Evolutionary conservation across 2,797 vertebrate genomes (phyloP).

Genomic region (Acestrorhynchus altus): DNA sequence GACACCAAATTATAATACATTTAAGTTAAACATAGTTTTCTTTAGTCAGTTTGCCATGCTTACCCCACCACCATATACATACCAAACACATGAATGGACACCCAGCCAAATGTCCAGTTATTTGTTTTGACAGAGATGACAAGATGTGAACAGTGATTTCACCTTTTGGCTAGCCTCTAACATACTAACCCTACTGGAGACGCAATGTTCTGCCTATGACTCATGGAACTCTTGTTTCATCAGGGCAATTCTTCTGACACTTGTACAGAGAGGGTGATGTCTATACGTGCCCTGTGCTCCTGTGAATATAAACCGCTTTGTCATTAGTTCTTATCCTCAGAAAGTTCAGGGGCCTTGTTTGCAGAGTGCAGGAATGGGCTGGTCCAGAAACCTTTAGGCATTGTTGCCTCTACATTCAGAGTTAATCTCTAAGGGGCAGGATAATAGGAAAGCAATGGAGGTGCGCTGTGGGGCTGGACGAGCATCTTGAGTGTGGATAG

Average conservation of each 20-base stretch:
- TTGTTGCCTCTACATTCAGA: slow-evolving; percentile 36
- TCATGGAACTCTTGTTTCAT: background rate
- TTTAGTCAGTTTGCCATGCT: no score
- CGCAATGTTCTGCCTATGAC: background rate
- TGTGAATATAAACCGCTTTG: background rate
- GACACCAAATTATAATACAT: no score
- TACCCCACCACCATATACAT: no score
- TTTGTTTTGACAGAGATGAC: background rate
- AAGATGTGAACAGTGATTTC: background rate
- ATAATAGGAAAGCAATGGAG: slow-evolving; percentile 33
- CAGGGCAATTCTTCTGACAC: background rate
- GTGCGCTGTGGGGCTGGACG: slow-evolving; percentile 18
- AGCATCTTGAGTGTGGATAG: slow-evolving; percentile 27
- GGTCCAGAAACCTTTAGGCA: slow-evolving; percentile 36
- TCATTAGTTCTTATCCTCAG: background rate
- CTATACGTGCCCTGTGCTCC: background rate
- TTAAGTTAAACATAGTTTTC: no score
- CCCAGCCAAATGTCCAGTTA: background rate
- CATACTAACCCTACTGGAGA: no score
- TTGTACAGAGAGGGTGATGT: background rate
- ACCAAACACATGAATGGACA: no score
- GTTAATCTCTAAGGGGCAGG: slow-evolving; percentile 26
- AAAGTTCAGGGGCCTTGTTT: slow-evolving; percentile 29
- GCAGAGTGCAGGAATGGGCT: slow-evolving; percentile 40
- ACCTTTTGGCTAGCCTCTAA: background rate